Evolutionary conservation across 2,113 vertebrate species (phyloP), one percentile per base, ranked within the genome.

Genomic region (Planiliza haematocheilus): DNA sequence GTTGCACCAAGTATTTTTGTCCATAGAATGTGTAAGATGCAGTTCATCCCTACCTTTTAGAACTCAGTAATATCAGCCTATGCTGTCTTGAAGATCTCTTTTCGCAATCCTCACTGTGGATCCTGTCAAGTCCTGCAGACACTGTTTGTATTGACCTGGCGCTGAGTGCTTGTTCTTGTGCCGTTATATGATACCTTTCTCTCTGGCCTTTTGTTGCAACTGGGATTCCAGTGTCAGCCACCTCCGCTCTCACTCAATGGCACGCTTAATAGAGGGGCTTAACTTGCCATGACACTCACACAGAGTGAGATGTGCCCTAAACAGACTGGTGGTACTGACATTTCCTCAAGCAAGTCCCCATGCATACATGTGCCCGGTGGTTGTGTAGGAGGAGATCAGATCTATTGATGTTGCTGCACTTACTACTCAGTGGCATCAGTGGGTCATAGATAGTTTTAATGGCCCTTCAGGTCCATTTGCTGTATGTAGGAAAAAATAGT

Each of bases 281-380:
- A 20, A 57, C 64, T 60, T 48, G 11, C 59, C 51, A 43, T 38
- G 52, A 72, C 57, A 57, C 64, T 56, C 51, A 48, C 51, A n/a
- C 41, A 60, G 21, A 81, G 60, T 39, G 53, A 77, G 55, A 77
- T 45, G 7, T 76, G 57, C 64, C 55, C 60, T 67, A 72, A 78
- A 76, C 77, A 72, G 70, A 79, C 10, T 20, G 46, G 34, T 52
- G 20, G 60, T 62, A 14, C 45, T 71, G 61, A 48, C 34, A 70
- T 79, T 62, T 76, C 61, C 73, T 64, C 30, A n/a, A 63, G 57
- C 50, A 50, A 64, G 18, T 48, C 36, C 60, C n/a, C 4, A 43
- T 74, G 56, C 38, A 70, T 61, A 21, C 59, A 62, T 67, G 42
- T 76, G 21, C 64, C 38, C 42, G 21, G 57, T 66, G 56, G 45